Evolutionary conservation across 2,113 vertebrate species (phyloP), one percentile per base, ranked within the genome.

Genomic region (Oreochromis spilurus): DNA sequence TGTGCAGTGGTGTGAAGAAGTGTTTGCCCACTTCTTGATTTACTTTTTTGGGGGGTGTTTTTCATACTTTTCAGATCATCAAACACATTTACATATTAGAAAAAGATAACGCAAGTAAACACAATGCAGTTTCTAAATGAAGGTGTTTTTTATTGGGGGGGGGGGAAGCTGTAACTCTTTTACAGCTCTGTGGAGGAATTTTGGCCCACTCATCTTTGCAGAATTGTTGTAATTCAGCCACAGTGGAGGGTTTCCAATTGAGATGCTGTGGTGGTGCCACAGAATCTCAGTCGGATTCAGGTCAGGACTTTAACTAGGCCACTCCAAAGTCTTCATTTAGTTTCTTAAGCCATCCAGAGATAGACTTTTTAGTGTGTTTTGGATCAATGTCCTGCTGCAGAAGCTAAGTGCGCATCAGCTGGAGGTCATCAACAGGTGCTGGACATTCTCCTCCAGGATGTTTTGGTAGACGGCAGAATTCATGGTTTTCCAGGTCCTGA

Each of bases 281-380:
- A 62, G 58, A 9, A n/a, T 62, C 31, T 7, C 58, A 34, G 26
- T 60, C 1, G 3, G 3, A 60, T 60, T 31, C 16, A 19, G 16
- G 3, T 5, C 29, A 60, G 29, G 57, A 31, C 3, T 60, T 60
- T 60, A 3, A 34, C 26, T 60, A 6, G 6, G 29, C 26, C 16
- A 34, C 57, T 60, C 57, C 16, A 60, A 60, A 38, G 60, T 65
- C 31, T 65, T 65, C 60, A 36, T 38, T 65, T 65, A 65, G 31
- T 38, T 65, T 65, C 36, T 19, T n/a, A 38, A 36, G 60, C 2
- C 60, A 65, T 65, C 31, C 34, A 38, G 60, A 36, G 36, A 7
- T 36, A 6, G 60, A 36, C 2, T 36, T 65, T 36, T 36, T 38
- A 0, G 0, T 58, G 55, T 29, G 55, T 29, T 29, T 58, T 58